Conservation (phyloP, 2,888 invertebrate genomes). For the Agelastica alni region DNA sequence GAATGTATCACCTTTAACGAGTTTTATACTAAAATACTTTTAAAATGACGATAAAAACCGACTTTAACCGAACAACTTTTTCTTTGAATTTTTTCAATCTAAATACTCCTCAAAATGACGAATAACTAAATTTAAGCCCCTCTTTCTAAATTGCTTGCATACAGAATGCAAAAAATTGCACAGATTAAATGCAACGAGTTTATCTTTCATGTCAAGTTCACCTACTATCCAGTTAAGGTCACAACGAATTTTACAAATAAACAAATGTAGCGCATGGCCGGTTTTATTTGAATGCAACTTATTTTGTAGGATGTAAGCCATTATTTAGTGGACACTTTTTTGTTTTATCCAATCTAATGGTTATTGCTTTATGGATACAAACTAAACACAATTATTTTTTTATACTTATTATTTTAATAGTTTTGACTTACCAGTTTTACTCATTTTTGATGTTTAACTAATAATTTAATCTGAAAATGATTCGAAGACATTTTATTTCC, state of each 20-base stretch:
- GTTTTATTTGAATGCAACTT: not conserved
- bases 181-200: constrained; percentile 7
- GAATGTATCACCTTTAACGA: constrained; percentile 17
- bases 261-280: constrained; percentile 12
- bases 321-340: too few relatives aligned
- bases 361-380: too few relatives aligned
- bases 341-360: too few relatives aligned
- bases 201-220: constrained; percentile 22
- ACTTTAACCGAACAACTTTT: constrained; percentile 11
- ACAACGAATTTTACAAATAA: not conserved
- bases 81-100: not conserved
- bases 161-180: constrained; percentile 17
- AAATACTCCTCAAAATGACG: not conserved
- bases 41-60: constrained; percentile 5
- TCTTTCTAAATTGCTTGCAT: constrained; percentile 3
- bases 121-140: not conserved
- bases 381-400: too few relatives aligned
- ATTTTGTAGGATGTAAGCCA: not conserved
- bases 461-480: too few relatives aligned
- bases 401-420: too few relatives aligned
- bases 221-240: constrained; percentile 16
- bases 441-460: too few relatives aligned
- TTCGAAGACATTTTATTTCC: too few relatives aligned
- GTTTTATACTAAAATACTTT: constrained; percentile 21
- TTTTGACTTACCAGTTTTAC: too few relatives aligned